Base-by-base conservation (phyloP, 2,888 invertebrate species). In the Epinotia brunnichana region DNA sequence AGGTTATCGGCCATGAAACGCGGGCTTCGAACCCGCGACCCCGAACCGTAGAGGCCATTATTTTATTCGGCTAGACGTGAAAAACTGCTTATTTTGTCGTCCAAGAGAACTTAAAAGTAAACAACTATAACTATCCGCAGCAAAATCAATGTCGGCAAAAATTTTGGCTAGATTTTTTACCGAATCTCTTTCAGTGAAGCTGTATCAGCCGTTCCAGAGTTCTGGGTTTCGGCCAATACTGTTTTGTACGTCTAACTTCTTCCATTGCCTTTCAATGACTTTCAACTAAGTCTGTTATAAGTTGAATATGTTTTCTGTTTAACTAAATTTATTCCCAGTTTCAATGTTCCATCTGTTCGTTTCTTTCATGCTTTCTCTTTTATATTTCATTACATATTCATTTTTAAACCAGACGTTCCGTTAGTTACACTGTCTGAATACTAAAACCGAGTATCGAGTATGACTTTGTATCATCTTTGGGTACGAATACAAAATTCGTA, bases 11-110 rank as follows among this genome's bases (percentile, higher is more conserved):
- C 84, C 84, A 77, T 76, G 70, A 70, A 74, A 75, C 83, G 79
- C 83, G 83, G 82, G 81, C 83, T 83, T 77, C 79, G 83, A 87
- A 87, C 87, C 80, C 80, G 80, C 81, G 84, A 85, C 83, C 84
- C 82, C 77, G 77, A 79, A 81, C 81, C 83, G 81, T 81, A 83
- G 80, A 69, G 77, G 77, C 79, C 81, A 83, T 85, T 81, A 82
- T 82, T 82, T 79, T 76, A 79, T 75, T 77, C 76, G 77, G 53
- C 66, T 77, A 76, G 63, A 69, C 63, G 70, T 24, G 51, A 64
- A 64, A 63, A 64, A 51, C 57, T 59, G 56, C 24, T 62, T 62
- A 39, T 62, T 69, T 69, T 21, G n/a, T 13, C 21, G 11, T 39
- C 39, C 24, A 59, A 21, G 15, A 48, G 19, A 69, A 56, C 17